Conservation (phyloP, 2,888 invertebrate species). For the Pristionchus mayeri region DNA sequence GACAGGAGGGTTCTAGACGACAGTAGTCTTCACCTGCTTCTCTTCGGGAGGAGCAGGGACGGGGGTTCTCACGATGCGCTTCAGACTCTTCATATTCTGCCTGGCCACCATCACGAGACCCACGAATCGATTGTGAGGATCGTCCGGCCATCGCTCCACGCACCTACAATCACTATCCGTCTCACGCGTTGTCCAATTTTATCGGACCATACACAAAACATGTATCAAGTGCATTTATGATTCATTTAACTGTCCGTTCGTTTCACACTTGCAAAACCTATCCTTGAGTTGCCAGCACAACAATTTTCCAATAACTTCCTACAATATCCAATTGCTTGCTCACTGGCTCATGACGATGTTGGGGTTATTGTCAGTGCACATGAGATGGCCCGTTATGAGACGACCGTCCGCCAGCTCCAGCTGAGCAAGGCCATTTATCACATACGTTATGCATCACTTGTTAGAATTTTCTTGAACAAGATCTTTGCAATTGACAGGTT, state of each 20-base stretch:
- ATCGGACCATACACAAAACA: no score
- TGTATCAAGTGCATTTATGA: background rate
- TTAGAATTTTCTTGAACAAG: no score
- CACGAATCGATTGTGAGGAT: background rate
- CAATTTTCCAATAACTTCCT: no score
- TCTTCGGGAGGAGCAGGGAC: background rate
- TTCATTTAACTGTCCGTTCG: background rate
- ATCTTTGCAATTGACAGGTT: no score
- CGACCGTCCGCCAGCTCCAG: constrained; percentile 54
- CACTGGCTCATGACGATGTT: constrained; percentile 56
- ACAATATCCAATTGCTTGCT: no score
- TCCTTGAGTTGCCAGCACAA: background rate
- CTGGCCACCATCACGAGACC: constrained; percentile 18
- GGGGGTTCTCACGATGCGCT: background rate
- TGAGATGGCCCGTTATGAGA: constrained; percentile 52
- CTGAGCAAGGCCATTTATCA: constrained; percentile 41
- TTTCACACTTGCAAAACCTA: background rate
- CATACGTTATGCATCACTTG: background rate
- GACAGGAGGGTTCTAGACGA: background rate
- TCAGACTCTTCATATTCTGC: background rate
- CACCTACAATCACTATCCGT: background rate
- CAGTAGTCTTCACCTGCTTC: background rate
- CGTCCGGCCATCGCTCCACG: constrained; percentile 34
- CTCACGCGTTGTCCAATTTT: no score
- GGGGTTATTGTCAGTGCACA: constrained; percentile 55